These are phyloP conservation scores for Gymnorhina tibicen DNA, from an alignment of 2,113 vertebrate genomes.

Conservation along the genomic window DNA sequence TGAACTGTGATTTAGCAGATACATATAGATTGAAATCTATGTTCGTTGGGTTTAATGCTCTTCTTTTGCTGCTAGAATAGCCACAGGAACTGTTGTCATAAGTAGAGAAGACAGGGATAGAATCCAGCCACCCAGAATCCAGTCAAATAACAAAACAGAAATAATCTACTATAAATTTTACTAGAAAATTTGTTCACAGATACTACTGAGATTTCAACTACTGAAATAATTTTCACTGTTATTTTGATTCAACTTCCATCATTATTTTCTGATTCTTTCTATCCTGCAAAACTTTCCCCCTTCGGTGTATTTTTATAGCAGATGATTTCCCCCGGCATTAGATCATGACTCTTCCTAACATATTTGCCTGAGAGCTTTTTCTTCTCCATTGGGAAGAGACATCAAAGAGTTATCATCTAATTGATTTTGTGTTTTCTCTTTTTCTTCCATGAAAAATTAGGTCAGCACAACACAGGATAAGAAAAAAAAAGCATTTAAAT, in stretches of 20 bases:
- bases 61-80: not conserved
- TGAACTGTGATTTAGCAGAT: not conserved
- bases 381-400: not conserved
- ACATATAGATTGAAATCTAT: not conserved
- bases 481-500: not conserved
- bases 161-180: not conserved
- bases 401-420: constrained; percentile 16
- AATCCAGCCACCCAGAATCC: not conserved
- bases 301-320: not conserved
- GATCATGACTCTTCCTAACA: not conserved
- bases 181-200: not conserved
- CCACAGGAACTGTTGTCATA: not conserved
- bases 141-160: not conserved
- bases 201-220: not conserved
- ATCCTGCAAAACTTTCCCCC: not conserved
- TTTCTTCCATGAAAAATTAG: constrained; percentile 1
- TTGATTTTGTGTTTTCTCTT: constrained; percentile 20
- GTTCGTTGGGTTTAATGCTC: not conserved
- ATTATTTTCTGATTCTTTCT: not conserved
- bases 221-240: not conserved
- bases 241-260: not conserved
- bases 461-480: not conserved
- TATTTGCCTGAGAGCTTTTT: constrained; percentile 4
- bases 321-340: not conserved
- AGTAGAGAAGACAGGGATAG: not conserved